phyloP scores from a whole-genome alignment of 2,797 vertebrate species.

The Sebastes oblongus region DNA sequence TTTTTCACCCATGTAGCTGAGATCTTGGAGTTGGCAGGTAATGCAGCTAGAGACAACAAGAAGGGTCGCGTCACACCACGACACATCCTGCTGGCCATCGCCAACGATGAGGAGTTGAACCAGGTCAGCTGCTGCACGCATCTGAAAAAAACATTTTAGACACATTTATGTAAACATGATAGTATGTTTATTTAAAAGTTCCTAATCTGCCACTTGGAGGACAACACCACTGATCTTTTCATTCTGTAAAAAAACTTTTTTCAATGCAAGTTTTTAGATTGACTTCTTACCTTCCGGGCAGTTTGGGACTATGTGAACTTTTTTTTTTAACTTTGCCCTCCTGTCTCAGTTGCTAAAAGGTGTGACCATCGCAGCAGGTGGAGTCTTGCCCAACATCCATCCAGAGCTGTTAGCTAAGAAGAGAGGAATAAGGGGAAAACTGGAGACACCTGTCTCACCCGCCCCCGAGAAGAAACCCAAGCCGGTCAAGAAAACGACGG shows the following conservation, averaged over 20 bases:
- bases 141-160: not conserved
- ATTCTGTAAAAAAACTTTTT: not conserved
- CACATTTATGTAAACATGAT: not conserved
- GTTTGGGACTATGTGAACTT: not conserved
- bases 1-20: slow-evolving; percentile 82
- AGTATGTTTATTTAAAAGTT: not conserved
- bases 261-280: not conserved
- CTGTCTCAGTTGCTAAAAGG: slow-evolving; percentile 90
- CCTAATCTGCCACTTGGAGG: not conserved
- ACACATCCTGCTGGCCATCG: slow-evolving; percentile 92
- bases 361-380: slow-evolving; percentile 97
- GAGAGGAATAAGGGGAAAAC: slow-evolving; percentile 92
- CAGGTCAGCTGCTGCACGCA: slow-evolving; percentile 81
- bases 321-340: not conserved
- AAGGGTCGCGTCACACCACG: slow-evolving; percentile 97
- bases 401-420: slow-evolving; percentile 97
- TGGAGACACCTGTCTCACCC: slow-evolving; percentile 92
- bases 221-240: not conserved
- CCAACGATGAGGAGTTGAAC: slow-evolving; percentile 98
- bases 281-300: not conserved
- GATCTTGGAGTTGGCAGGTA: slow-evolving; percentile 97
- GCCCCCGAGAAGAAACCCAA: slow-evolving; percentile 93
- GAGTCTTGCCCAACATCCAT: slow-evolving; percentile 97
- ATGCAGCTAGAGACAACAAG: slow-evolving; percentile 99
- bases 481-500: slow-evolving; percentile 85